A percentile compares a stretch with the other conserved stretches of the same genome.
phyloP scores from a whole-genome alignment of 1,140 invertebrate species.

The Tribolium castaneum region DNA sequence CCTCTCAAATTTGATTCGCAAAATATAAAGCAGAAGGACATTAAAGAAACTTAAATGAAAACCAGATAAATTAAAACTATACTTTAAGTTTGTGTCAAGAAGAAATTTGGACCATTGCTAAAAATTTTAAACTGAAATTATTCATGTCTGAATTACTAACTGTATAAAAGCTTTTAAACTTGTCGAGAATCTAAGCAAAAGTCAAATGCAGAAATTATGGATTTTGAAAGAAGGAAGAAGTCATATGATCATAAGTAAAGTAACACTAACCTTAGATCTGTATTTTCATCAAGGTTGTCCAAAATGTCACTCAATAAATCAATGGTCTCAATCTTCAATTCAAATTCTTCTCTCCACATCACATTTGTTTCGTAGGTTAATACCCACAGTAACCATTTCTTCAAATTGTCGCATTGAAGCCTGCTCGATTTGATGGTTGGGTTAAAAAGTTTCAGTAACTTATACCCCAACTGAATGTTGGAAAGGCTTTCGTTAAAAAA shows the following conservation, averaged over 20 bases:
- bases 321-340: slow-evolving; percentile 35
- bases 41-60: no score
- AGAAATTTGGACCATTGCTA: no score
- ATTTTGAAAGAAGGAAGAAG: no score
- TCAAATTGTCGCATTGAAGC: background rate
- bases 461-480: slow-evolving; percentile 20
- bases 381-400: slow-evolving; percentile 34
- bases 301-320: slow-evolving; percentile 29
- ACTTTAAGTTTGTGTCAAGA: no score
- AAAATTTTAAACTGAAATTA: no score
- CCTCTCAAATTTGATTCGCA: no score
- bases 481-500: background rate
- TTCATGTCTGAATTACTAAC: no score
- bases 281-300: slow-evolving; percentile 1
- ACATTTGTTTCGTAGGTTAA: slow-evolving; percentile 8
- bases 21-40: no score
- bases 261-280: background rate
- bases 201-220: no score
- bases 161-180: no score
- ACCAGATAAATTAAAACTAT: no score
- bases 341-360: background rate
- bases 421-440: background rate
- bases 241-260: background rate
- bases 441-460: slow-evolving; percentile 37
- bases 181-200: no score